A percentile compares a stretch with the other conserved stretches of the same genome.
Conservation (phyloP, 2,113 vertebrate species). For the Daboia siamensis region DNA sequence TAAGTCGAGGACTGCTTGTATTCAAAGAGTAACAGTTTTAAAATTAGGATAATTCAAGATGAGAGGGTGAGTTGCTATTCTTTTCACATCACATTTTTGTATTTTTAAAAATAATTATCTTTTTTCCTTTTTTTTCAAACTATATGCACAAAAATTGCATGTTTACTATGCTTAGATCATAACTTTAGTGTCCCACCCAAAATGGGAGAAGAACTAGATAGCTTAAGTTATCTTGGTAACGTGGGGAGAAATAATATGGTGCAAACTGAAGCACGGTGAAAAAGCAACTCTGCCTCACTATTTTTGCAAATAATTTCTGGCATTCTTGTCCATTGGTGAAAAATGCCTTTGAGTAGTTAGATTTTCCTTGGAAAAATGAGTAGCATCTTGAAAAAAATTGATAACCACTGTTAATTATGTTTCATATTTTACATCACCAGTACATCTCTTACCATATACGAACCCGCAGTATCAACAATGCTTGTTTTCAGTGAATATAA, state of each 20-base stretch:
- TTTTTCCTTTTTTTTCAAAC: background rate
- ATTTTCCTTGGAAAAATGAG: constrained; percentile 14
- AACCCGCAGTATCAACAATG: constrained; percentile 3
- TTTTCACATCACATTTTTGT: background rate
- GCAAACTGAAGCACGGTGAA: background rate
- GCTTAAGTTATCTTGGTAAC: background rate
- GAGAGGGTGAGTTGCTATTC: background rate
- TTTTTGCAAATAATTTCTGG: background rate
- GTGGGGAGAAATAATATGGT: background rate
- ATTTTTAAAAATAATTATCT: background rate
- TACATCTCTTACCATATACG: background rate
- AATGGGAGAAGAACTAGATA: background rate
- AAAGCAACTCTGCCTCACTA: background rate
- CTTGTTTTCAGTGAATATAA: background rate
- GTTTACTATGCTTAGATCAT: background rate
- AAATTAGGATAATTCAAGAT: background rate
- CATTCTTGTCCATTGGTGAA: background rate
- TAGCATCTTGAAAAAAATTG: constrained; percentile 14
- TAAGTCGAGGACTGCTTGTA: background rate
- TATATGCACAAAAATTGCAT: background rate
- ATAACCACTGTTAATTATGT: background rate
- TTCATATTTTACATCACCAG: constrained; percentile 24
- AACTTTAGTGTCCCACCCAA: background rate
- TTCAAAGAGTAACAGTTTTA: background rate
- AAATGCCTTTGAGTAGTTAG: background rate